Evolutionary conservation across 2,888 invertebrate genomes (phyloP).

Genomic region (Thera obeliscata): DNA sequence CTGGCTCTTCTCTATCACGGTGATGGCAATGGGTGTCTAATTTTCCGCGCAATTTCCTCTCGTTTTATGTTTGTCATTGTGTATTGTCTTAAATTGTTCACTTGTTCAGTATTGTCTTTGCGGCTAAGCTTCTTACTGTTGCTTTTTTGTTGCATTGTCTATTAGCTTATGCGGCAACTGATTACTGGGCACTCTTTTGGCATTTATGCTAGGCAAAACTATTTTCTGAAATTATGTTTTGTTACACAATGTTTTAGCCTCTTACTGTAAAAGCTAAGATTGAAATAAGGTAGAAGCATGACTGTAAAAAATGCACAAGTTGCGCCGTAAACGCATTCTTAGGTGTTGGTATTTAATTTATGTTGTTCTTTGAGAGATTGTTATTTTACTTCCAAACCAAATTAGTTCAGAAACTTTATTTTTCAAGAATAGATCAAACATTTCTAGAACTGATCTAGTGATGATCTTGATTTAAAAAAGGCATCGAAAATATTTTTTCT

Average conservation of each 20-base stretch:
- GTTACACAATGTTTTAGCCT: constrained; percentile 3
- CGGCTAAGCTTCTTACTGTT: constrained; percentile 29
- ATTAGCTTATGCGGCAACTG: constrained; percentile 29
- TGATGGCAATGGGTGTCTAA: constrained; percentile 72
- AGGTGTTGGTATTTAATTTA: constrained; percentile 45
- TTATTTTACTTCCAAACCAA: not conserved
- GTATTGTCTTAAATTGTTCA: constrained; percentile 33
- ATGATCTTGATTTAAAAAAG: not conserved
- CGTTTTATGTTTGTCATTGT: constrained; percentile 56
- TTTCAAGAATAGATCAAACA: not conserved
- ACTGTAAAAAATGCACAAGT: constrained; percentile 44
- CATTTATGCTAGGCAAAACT: constrained; percentile 8
- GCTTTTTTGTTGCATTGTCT: constrained; percentile 34
- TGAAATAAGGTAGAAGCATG: constrained; percentile 43
- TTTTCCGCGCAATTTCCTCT: constrained; percentile 60
- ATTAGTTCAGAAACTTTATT: not conserved
- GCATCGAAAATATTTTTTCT: not conserved
- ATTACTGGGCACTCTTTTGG: constrained; percentile 17
- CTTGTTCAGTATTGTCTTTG: constrained; percentile 21
- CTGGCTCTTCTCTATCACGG: constrained; percentile 60
- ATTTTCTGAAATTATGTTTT: constrained; percentile 9
- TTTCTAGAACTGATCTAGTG: not conserved
- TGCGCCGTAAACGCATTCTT: constrained; percentile 35
- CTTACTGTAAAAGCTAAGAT: constrained; percentile 10
- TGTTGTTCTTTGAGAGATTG: constrained; percentile 44